A percentile compares a stretch with the other conserved stretches of the same genome.
These are phyloP conservation scores for Rhincodon typus DNA, from an alignment of 2,797 vertebrate genomes.

Conservation along the genomic window DNA sequence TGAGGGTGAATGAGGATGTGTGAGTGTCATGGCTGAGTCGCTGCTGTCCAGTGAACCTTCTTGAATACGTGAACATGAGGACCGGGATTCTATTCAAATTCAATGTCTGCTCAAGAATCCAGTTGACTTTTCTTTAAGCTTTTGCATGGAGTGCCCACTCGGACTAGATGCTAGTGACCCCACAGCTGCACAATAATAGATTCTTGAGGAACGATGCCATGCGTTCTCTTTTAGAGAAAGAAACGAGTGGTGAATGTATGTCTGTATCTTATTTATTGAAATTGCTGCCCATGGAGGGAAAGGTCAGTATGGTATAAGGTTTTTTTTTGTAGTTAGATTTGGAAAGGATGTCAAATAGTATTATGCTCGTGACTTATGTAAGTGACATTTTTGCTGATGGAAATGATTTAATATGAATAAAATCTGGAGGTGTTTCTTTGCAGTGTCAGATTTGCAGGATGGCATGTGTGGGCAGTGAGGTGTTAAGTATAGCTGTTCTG, in stretches of 20 bases:
- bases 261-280: not conserved
- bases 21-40: not conserved
- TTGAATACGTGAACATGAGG: not conserved
- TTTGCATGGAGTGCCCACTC: not conserved
- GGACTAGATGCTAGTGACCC: not conserved
- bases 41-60: not conserved
- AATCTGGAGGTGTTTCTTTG: constrained; percentile 37
- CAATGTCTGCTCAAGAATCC: not conserved
- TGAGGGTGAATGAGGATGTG: too few relatives aligned
- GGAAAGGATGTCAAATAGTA: not conserved
- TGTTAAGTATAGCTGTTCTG: constrained; percentile 33
- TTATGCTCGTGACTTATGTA: constrained; percentile 15
- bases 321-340: constrained; percentile 1
- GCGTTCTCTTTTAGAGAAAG: not conserved
- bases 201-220: not conserved
- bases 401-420: constrained; percentile 34
- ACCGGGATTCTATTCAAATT: not conserved
- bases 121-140: not conserved
- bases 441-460: constrained; percentile 30
- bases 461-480: constrained; percentile 34
- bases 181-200: not conserved
- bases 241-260: not conserved
- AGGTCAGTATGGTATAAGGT: not conserved
- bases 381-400: constrained; percentile 25
- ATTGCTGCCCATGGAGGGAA: not conserved